phyloP scores from a whole-genome alignment of 2,888 invertebrate species.

The Calephelis perditalis region DNA sequence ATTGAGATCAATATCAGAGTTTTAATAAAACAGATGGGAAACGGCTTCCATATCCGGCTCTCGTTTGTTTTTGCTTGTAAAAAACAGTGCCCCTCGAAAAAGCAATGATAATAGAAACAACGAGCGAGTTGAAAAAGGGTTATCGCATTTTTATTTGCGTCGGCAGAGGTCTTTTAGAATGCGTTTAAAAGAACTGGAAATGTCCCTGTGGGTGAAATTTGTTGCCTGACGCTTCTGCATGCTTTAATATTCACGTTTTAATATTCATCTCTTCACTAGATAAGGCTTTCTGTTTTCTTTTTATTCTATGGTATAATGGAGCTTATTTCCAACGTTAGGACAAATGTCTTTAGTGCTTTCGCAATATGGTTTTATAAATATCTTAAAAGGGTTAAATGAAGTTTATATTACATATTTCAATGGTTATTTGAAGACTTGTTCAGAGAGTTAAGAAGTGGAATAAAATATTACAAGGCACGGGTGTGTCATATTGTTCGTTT shows the following conservation, averaged over 20 bases:
- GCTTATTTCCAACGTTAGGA: conserved; percentile 1
- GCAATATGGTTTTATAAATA: neutral
- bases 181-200: conserved; percentile 57
- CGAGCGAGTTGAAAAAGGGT: conserved; percentile 62
- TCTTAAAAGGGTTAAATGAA: neutral
- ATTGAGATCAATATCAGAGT: conserved; percentile 68
- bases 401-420: too few relatives aligned
- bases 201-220: conserved; percentile 35
- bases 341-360: conserved; percentile 2
- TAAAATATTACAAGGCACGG: too few relatives aligned
- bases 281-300: conserved; percentile 6
- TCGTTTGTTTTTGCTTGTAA: conserved; percentile 59
- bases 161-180: conserved; percentile 43
- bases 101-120: conserved; percentile 73
- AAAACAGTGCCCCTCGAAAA: conserved; percentile 58
- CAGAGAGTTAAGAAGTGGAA: too few relatives aligned
- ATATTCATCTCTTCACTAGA: conserved; percentile 12
- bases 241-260: conserved; percentile 9
- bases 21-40: conserved; percentile 74
- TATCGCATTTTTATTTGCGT: conserved; percentile 66
- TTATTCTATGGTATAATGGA: conserved; percentile 1
- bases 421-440: too few relatives aligned
- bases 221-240: conserved; percentile 8
- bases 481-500: too few relatives aligned
- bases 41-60: conserved; percentile 64